phyloP scores from a whole-genome alignment of 2,113 vertebrate species.

The Passer montanus region DNA sequence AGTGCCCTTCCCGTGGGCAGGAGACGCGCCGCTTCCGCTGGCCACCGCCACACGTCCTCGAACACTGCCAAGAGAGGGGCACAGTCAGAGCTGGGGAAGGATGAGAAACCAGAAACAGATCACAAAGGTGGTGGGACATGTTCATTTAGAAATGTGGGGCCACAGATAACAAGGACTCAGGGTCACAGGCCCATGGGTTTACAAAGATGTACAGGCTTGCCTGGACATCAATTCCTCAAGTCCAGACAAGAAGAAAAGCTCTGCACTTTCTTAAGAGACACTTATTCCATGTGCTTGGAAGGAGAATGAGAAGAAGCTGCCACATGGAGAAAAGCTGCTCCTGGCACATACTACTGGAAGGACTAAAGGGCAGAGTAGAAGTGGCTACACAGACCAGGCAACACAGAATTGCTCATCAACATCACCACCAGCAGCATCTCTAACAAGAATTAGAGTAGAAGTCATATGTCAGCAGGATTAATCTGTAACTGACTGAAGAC shows the following conservation, averaged over 20 bases:
- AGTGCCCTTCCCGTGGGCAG: slow-evolving; percentile 52
- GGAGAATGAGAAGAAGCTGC: background rate
- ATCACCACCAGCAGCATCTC: background rate
- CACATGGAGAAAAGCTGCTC: background rate
- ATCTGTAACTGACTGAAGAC: background rate
- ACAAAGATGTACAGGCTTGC: background rate
- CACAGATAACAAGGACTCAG: background rate
- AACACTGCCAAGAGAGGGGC: slow-evolving; percentile 57
- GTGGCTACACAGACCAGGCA: background rate
- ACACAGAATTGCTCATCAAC: background rate
- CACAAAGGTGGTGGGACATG: background rate
- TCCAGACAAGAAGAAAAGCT: background rate
- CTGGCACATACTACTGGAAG: background rate
- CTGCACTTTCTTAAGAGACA: background rate
- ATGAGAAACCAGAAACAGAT: background rate
- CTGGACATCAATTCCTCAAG: background rate
- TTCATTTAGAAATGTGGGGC: background rate
- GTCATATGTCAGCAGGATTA: background rate
- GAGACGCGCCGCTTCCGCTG: slow-evolving; percentile 11
- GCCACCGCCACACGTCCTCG: slow-evolving; percentile 66
- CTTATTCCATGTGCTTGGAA: background rate
- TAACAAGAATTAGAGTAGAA: background rate
- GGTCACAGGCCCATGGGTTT: background rate
- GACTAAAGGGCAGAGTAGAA: background rate
- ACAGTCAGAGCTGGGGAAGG: background rate